phyloP scores from a whole-genome alignment of 64 coral and sea anemone genomes.

The Anthopleura sola region DNA sequence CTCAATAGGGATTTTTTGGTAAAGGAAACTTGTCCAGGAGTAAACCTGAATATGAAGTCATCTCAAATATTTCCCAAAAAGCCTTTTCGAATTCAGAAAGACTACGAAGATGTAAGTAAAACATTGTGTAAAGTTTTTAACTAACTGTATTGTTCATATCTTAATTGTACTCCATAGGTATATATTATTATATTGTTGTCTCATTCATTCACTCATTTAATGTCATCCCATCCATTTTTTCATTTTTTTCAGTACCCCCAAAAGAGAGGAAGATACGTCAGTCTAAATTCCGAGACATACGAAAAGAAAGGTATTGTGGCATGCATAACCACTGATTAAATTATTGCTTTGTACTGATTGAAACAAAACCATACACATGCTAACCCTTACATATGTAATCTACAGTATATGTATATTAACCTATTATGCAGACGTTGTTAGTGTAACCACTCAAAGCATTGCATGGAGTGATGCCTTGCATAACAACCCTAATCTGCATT shows the following conservation, averaged over 20 bases:
- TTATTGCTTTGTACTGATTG: too few relatives aligned
- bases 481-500: too few relatives aligned
- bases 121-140: background rate
- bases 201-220: too few relatives aligned
- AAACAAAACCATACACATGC: too few relatives aligned
- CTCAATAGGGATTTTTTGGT: slow-evolving; percentile 91
- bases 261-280: slow-evolving; percentile 86
- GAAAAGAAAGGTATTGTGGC: slow-evolving; percentile 78
- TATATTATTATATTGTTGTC: too few relatives aligned
- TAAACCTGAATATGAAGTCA: slow-evolving; percentile 87
- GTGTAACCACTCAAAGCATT: too few relatives aligned
- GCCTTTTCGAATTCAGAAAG: slow-evolving; percentile 96
- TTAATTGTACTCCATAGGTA: too few relatives aligned
- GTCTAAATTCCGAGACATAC: slow-evolving; percentile 89
- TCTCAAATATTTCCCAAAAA: slow-evolving; percentile 93
- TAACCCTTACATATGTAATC: too few relatives aligned
- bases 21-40: slow-evolving; percentile 97
- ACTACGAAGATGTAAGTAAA: slow-evolving; percentile 86
- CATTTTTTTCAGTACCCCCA: slow-evolving; percentile 69
- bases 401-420: too few relatives aligned
- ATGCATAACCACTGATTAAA: too few relatives aligned
- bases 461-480: too few relatives aligned
- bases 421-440: too few relatives aligned
- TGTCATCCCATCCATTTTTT: background rate
- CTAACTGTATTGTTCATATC: background rate